Base-by-base conservation (phyloP, 2,797 vertebrate species). In the Macropus fuliginosus region DNA sequence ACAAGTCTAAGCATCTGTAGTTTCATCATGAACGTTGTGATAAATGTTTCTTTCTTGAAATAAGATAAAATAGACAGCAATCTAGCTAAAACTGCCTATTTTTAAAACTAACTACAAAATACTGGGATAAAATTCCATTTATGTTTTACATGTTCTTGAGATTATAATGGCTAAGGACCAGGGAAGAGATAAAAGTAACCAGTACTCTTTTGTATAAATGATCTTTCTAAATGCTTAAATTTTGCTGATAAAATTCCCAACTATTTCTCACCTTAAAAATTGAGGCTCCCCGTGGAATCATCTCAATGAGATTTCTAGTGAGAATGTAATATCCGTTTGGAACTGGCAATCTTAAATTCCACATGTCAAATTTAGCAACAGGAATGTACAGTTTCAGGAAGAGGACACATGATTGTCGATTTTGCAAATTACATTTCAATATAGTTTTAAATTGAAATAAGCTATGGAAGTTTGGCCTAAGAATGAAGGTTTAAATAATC, bases 331-430 rank as follows among this genome's bases (percentile, higher is more conserved):
- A 74, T 54, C 90, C 40, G 54, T 66, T 55, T 74, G 59, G 95
- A 96, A 91, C 56, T 93, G 96, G 95, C 55, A 95, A 96, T 52
- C 90, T 96, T 93, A 56, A 93, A 97, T 91, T 93, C 95, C 57
- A 96, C 54, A 96, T 27, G 91, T 93, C 87, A 96, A 18, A 56
- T 28, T 95, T 34, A 74, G 46, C 93, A 96, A 54, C 91, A 90
- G 94, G 96, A 96, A 96, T 92, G 90, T 81, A 96, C 94, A 95
- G 28, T 94, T 96, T 92, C 94, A 57, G n/a, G 87, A 95, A 90
- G 46, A 56, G n/a, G 94, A 89, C 29, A 90, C 55, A 93, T 62
- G 8, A 40, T 92, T 50, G 50, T 3, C 90, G 56, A 92, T 94
- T 94, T 93, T 16, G 90, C 16, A 92, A 94, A 93, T 92, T 81